Conservation (phyloP, 2,113 vertebrate genomes). For the Pongo pygmaeus region DNA sequence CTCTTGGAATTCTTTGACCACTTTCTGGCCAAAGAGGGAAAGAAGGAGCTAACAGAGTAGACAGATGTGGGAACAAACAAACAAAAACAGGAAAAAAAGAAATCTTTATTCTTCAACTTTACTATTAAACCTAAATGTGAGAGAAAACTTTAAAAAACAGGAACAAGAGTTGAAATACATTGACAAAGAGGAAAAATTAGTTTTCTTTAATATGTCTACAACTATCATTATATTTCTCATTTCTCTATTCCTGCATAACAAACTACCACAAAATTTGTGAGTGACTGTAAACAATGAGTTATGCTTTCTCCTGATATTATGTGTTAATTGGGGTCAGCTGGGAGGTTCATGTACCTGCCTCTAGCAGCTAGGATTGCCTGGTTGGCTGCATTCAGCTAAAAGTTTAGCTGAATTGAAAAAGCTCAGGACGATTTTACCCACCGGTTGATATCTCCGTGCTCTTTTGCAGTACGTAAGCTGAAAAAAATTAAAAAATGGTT, state of each 20-base stretch:
- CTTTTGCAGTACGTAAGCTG: not conserved
- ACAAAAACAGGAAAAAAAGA: not conserved
- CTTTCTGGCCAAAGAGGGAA: not conserved
- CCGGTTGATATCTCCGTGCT: rapidly evolving
- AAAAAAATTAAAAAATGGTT: not conserved
- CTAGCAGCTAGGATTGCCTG: no score
- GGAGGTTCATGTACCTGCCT: not conserved
- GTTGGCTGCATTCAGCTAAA: not conserved
- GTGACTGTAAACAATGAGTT: not conserved
- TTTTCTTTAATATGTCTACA: not conserved
- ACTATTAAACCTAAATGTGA: not conserved
- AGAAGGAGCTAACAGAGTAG: not conserved
- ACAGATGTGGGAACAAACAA: not conserved
- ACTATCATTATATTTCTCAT: not conserved
- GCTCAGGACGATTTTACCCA: not conserved
- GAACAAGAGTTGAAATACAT: not conserved
- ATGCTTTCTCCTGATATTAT: not conserved
- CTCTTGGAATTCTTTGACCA: not conserved
- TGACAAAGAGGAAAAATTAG: not conserved
- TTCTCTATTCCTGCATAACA: not conserved
- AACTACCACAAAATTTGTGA: not conserved
- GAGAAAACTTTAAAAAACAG: not conserved
- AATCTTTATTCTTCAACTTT: not conserved
- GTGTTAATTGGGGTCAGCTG: not conserved
- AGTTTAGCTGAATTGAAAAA: not conserved